Base-by-base conservation (phyloP, 2,113 vertebrate species). In the Podocnemis expansa region DNA sequence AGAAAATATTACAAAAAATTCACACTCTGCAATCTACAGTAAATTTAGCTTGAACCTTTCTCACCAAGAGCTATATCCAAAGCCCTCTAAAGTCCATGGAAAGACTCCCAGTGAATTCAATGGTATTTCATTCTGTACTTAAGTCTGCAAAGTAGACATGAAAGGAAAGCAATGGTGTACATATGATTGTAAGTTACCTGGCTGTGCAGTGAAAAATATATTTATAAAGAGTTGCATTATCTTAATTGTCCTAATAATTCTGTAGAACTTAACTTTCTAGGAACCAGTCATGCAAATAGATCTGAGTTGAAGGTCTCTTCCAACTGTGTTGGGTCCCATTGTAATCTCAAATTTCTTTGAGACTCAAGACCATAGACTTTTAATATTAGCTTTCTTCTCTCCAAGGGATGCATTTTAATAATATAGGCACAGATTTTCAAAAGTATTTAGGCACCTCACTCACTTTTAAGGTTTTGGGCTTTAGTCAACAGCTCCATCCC, bases 231-330 rank as follows among this genome's bases (percentile, higher is more conserved):
- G 49, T 89, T 94, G 29, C 93, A 84, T 87, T 87, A 93, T 58
- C 56, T 10, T 96, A 95, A 97, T 93, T 96, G 82, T 80, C 87
- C 89, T 95, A 96, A 96, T 92, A 52, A 54, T 76, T 97, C 34
- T 17, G 70, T 75, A 89, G 91, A 45, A 84, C 94, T 96, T 96
- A 38, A 89, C 70, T 94, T 96, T 91, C 92, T 96, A 96, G 17
- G n/a, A n/a, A 34, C n/a, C 21, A 34, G 22, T 70, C 63, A 34
- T 70, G 63, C 17, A 70, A 70, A 38, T 17, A 17, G 63, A 92
- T 43, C 73, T 45, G 41, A 76, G 73, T 27, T 38, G 73, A 76
- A 14, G 7, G 73, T 76, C 13, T 16, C 73, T 76, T 76, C 22
- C 41, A 75, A 19, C 21, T 75, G 70, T 25, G 41, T 75, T 22